Evolutionary conservation across 2,797 vertebrate species (phyloP).

Genomic region (Myripristis jacobus): DNA sequence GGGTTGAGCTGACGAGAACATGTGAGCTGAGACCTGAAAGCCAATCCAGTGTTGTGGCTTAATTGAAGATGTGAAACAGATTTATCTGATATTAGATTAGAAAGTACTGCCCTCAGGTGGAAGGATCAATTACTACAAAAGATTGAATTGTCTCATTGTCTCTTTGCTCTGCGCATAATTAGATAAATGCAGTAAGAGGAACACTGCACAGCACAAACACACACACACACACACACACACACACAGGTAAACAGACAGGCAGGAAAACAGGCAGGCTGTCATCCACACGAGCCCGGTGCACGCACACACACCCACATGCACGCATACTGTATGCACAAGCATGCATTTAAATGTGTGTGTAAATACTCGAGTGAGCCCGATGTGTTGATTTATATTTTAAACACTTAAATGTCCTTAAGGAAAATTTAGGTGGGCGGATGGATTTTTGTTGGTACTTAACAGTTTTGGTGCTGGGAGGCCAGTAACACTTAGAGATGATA

Average conservation of each 20-base stretch:
- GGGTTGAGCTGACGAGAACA: slow-evolving; percentile 49
- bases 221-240: slow-evolving; percentile 7
- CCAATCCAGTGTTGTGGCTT: slow-evolving; percentile 63
- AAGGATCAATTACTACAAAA: slow-evolving; percentile 85
- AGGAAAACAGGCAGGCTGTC: background rate
- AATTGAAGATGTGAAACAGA: slow-evolving; percentile 78
- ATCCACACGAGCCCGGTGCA: background rate
- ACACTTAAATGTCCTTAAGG: background rate
- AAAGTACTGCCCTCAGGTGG: slow-evolving; percentile 87
- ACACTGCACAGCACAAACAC: slow-evolving; percentile 17
- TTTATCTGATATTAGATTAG: slow-evolving; percentile 83
- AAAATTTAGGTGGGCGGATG: background rate
- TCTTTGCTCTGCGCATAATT: slow-evolving; percentile 70
- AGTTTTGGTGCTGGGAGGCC: too few species aligned
- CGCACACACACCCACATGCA: background rate
- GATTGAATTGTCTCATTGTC: slow-evolving; percentile 68
- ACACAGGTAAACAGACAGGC: background rate
- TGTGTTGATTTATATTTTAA: background rate
- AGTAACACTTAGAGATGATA: too few species aligned
- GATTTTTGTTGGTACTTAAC: too few species aligned
- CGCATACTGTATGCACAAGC: too few species aligned
- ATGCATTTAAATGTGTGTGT: background rate
- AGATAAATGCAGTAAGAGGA: slow-evolving; percentile 52
- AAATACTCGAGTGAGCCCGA: background rate
- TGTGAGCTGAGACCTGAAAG: slow-evolving; percentile 48